Conservation (phyloP, 2,888 invertebrate species). For the Scaptomyza flava region DNA sequence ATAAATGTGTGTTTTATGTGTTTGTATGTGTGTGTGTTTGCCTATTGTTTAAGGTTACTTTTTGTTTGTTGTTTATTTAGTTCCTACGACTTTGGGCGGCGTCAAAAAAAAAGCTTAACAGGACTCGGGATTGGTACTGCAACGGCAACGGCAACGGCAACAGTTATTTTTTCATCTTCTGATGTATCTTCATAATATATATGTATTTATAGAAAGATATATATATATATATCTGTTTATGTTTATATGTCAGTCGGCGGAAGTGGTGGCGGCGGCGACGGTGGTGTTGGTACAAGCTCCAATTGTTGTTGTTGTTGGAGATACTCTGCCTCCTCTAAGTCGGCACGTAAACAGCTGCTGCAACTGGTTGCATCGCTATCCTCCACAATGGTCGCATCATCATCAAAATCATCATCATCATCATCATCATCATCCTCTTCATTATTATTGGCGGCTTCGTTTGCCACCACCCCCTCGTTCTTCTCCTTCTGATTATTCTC, state of each 20-base stretch:
- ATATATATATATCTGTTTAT: neutral
- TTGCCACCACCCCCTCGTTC: conserved; percentile 15
- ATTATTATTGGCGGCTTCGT: neutral
- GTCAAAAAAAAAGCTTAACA: conserved; percentile 38
- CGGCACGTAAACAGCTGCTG: conserved; percentile 67
- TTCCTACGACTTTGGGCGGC: conserved; percentile 57
- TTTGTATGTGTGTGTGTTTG: conserved; percentile 13
- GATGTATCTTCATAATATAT: neutral
- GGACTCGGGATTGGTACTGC: conserved; percentile 17
- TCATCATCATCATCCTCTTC: conserved; percentile 19
- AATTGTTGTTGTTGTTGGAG: conserved; percentile 28
- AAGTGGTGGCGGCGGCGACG: conserved; percentile 26
- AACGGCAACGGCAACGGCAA: conserved; percentile 39
- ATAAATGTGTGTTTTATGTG: conserved; percentile 18
- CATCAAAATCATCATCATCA: conserved; percentile 48
- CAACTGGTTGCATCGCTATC: conserved; percentile 72
- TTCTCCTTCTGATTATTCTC: neutral
- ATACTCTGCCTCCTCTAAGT: conserved; percentile 50
- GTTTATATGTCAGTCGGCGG: conserved; percentile 31
- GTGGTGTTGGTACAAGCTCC: conserved; percentile 16
- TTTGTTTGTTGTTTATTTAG: conserved; percentile 24
- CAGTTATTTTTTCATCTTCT: neutral
- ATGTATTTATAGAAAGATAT: neutral
- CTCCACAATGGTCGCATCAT: conserved; percentile 67
- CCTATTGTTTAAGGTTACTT: conserved; percentile 30